These are phyloP conservation scores for Halcyon badia DNA, from an alignment of 2,797 vertebrate species.

Conservation along the genomic window DNA sequence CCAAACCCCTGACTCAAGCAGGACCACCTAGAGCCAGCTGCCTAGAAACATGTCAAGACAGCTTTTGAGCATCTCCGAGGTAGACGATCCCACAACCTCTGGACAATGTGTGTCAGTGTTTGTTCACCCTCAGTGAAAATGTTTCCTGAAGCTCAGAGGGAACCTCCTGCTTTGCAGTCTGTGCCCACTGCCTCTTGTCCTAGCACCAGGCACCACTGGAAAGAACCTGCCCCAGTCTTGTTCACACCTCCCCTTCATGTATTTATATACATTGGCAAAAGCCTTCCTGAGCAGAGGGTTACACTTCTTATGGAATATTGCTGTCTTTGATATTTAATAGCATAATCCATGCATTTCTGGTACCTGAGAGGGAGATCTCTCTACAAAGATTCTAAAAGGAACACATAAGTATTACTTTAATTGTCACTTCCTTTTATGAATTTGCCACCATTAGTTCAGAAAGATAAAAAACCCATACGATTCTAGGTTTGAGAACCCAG, in stretches of 20 bases:
- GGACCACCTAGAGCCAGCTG: background rate
- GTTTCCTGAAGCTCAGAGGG: background rate
- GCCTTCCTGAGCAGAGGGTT: background rate
- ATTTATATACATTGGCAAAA: background rate
- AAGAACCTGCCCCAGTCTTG: background rate
- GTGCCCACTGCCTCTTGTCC: background rate
- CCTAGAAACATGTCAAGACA: background rate
- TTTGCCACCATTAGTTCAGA: background rate
- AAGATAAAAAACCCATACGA: background rate
- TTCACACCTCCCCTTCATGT: background rate
- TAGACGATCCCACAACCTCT: background rate
- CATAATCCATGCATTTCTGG: background rate
- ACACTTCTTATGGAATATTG: background rate
- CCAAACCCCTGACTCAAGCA: background rate
- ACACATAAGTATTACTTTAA: background rate
- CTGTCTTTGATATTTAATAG: background rate
- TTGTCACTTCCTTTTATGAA: background rate
- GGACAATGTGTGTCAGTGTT: background rate
- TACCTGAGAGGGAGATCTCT: background rate
- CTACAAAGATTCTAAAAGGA: background rate
- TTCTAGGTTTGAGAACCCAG: background rate
- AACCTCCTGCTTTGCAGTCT: background rate
- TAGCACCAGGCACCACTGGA: background rate
- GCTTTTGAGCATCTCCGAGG: background rate
- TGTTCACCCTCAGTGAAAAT: background rate